phyloP scores from a whole-genome alignment of 2,113 vertebrate species.

The Epinephelus fuscoguttatus region DNA sequence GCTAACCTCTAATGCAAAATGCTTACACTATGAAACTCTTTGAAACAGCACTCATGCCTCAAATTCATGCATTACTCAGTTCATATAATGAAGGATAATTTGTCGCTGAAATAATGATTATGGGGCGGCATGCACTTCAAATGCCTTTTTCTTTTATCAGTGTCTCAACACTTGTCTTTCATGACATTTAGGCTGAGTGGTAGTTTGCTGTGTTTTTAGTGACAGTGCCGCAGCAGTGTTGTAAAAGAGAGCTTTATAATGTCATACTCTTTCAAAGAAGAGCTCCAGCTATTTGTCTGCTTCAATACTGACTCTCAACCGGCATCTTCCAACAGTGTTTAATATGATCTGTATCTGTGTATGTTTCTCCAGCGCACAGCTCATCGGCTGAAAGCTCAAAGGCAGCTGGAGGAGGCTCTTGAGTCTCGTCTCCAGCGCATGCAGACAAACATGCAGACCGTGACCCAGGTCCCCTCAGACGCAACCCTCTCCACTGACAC shows the following conservation, averaged over 20 bases:
- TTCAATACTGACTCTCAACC: neutral
- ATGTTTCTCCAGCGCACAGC: slow-evolving; percentile 61
- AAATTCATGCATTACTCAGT: neutral
- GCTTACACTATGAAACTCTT: neutral
- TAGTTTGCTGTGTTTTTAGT: neutral
- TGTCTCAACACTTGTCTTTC: neutral
- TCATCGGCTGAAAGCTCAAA: slow-evolving; percentile 81
- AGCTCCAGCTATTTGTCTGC: neutral
- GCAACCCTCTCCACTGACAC: slow-evolving; percentile 41
- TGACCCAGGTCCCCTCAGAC: slow-evolving; percentile 41
- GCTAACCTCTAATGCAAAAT: neutral
- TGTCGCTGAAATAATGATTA: neutral
- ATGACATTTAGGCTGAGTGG: neutral
- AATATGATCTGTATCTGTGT: slow-evolving; percentile 6
- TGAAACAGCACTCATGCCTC: neutral
- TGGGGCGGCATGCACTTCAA: neutral
- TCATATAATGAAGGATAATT: neutral
- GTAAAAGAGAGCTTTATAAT: neutral
- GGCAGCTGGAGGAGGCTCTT: slow-evolving; percentile 83
- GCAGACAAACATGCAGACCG: slow-evolving; percentile 53
- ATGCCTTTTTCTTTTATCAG: neutral
- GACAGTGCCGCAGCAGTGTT: neutral
- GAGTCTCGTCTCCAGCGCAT: slow-evolving; percentile 80
- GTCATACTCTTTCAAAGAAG: neutral
- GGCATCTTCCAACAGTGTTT: neutral